Base-by-base conservation (phyloP, 2,797 vertebrate genomes). In the Nannoperca obscura region DNA sequence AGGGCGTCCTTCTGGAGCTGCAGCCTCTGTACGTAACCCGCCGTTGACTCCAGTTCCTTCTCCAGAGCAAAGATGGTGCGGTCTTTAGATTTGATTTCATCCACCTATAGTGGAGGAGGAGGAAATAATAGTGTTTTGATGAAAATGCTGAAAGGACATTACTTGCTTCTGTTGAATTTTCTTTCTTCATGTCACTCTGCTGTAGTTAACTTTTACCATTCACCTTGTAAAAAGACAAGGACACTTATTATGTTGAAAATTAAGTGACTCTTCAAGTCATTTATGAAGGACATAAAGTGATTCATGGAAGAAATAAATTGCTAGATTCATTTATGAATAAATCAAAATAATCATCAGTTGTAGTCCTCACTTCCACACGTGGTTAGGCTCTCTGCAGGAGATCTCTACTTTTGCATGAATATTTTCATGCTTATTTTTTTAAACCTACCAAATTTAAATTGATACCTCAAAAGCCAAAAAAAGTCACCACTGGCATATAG, bases 31-130 rank as follows among this genome's bases (percentile, higher is more conserved):
- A 98, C 87, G 34, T 96, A 97, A 57, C 97, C 97, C 0, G 96
- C 60, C 7, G 97, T 96, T 0, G 96, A 96, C 90, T 99, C 98
- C 91, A 99, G 88, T 38, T 99, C 98, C 79, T 97, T 99, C 92
- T 99, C 98, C 95, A 99, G 87, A 38, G 97, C 93, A 84, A 99
- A 99, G 88, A 99, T 97, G 70, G 97, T 98, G 84, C 97, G 96
- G 89, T 99, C 97, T 92, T 99, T 99, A 71, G 97, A 94, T 93
- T 97, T 99, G 90, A 99, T 99, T 94, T 99, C 98, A n/a, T 99
- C 98, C 95, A 99, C 98, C 98, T 99, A 86, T 60, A 85, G 76
- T 75, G 67, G 65, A 83, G 0, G 19, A 60, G 24, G 73, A 59
- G 20, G 3, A 50, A 42, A 71, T 17, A 20, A 27, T 12, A 32